Conservation (phyloP, 2,888 invertebrate species). For the Scaptodrosophila latifasciaeformis region DNA sequence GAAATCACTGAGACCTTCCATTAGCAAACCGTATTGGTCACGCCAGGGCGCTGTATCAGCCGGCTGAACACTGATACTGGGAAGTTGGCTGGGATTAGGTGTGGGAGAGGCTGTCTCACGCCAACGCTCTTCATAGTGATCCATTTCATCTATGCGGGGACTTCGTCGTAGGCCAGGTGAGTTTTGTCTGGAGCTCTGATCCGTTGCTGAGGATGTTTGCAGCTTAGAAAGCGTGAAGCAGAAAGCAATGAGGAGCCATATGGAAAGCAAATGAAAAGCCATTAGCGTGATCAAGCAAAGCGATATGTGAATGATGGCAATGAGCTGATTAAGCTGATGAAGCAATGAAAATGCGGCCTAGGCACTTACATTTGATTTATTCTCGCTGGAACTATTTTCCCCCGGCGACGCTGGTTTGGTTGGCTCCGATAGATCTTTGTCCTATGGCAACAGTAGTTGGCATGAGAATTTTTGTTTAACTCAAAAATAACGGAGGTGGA, state of each 20-base stretch:
- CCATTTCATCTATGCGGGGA: slow-evolving; percentile 71
- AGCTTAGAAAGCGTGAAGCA: slow-evolving; percentile 41
- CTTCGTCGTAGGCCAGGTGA: slow-evolving; percentile 69
- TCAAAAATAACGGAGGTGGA: not conserved
- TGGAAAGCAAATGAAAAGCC: slow-evolving; percentile 58
- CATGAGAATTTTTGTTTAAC: not conserved
- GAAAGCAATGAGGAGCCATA: slow-evolving; percentile 27
- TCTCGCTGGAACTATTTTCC: slow-evolving; percentile 51
- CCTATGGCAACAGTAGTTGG: slow-evolving; percentile 27
- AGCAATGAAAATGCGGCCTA: slow-evolving; percentile 9
- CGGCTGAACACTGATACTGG: slow-evolving; percentile 44
- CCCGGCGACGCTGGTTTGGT: slow-evolving; percentile 26
- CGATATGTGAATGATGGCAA: not conserved
- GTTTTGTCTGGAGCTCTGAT: slow-evolving; percentile 44
- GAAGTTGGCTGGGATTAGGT: slow-evolving; percentile 14
- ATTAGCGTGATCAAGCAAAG: slow-evolving; percentile 22
- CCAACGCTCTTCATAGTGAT: slow-evolving; percentile 69
- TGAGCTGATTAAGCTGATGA: slow-evolving; percentile 8
- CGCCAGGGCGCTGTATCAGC: slow-evolving; percentile 69
- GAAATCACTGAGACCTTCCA: slow-evolving; percentile 73
- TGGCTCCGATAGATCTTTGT: slow-evolving; percentile 38
- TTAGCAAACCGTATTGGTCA: slow-evolving; percentile 62
- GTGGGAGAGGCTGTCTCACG: slow-evolving; percentile 26
- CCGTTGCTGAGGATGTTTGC: slow-evolving; percentile 57
- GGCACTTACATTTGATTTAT: slow-evolving; percentile 69